A percentile compares a stretch with the other conserved stretches of the same genome.
Evolutionary conservation across 2,113 vertebrate genomes (phyloP).

Genomic region (Calyptomena viridis): DNA sequence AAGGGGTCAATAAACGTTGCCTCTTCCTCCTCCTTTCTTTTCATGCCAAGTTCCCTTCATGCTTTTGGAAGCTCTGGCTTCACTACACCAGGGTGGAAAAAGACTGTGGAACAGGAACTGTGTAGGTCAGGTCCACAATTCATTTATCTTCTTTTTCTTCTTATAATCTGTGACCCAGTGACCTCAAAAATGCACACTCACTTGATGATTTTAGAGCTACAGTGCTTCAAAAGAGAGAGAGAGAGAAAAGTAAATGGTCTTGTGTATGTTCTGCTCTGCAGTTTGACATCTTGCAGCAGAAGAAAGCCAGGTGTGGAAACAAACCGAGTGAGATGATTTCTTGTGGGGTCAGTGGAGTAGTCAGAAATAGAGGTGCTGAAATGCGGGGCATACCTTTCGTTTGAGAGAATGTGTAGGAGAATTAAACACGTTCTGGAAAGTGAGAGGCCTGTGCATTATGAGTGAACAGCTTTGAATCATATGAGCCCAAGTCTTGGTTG

Average conservation of each 20-base stretch:
- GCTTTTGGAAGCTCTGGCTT: not conserved
- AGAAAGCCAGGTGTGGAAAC: slow-evolving; percentile 46
- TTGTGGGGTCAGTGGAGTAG: not conserved
- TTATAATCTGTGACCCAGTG: not conserved
- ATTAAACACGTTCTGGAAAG: not conserved
- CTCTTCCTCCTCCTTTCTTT: not conserved
- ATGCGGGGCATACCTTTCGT: not conserved
- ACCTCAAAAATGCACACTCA: not conserved
- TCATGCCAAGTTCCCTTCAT: not conserved
- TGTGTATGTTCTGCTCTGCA: not conserved
- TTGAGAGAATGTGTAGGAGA: not conserved
- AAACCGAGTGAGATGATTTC: not conserved
- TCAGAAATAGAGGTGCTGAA: slow-evolving; percentile 20
- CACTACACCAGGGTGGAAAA: not conserved
- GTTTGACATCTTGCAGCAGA: slow-evolving; percentile 1
- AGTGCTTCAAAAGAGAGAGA: not conserved
- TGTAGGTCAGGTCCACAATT: not conserved
- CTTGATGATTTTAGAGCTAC: not conserved
- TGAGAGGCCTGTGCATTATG: not conserved
- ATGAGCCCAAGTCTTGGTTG: not conserved
- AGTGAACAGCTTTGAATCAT: not conserved
- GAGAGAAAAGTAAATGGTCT: not conserved
- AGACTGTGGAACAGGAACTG: not conserved
- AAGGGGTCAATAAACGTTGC: not conserved
- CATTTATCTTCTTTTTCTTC: not conserved